phyloP scores from a whole-genome alignment of 1,140 invertebrate species.

The Dreissena rostriformis region DNA sequence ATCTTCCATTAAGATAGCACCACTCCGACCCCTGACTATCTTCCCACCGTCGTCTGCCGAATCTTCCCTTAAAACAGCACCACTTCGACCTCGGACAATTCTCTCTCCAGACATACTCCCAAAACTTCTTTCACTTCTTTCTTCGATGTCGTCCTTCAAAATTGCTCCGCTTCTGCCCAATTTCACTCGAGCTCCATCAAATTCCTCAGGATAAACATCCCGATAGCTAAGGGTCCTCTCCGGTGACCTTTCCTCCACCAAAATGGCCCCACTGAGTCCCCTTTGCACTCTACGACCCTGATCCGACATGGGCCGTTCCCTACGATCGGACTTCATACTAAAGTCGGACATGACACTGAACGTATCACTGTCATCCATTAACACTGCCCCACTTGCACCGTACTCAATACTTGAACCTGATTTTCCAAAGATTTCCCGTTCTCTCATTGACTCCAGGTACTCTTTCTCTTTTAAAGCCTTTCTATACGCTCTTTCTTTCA shows the following conservation, averaged over 20 bases:
- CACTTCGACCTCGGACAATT: slow-evolving; percentile 8
- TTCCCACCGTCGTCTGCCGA: neutral
- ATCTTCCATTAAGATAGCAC: slow-evolving; percentile 35
- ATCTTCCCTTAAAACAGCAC: slow-evolving; percentile 15
- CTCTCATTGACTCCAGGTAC: neutral
- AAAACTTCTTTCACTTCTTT: slow-evolving; percentile 6
- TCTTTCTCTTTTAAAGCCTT: neutral
- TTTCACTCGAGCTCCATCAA: neutral
- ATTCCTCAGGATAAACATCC: neutral
- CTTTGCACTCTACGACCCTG: neutral
- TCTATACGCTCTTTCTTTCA: neutral
- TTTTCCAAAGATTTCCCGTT: neutral
- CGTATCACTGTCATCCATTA: neutral
- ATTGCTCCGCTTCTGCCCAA: slow-evolving; percentile 7
- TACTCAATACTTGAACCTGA: neutral
- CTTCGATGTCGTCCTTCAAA: neutral
- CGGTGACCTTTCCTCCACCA: neutral
- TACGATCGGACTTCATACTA: neutral
- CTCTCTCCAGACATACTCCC: neutral
- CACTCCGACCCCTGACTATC: neutral
- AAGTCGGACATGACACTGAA: neutral
- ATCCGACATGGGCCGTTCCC: neutral
- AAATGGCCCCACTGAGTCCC: slow-evolving; percentile 3
- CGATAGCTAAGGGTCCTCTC: neutral
- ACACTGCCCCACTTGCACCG: neutral